Base-by-base conservation (phyloP, 2,888 invertebrate species). In the Pegoplata infirma region DNA sequence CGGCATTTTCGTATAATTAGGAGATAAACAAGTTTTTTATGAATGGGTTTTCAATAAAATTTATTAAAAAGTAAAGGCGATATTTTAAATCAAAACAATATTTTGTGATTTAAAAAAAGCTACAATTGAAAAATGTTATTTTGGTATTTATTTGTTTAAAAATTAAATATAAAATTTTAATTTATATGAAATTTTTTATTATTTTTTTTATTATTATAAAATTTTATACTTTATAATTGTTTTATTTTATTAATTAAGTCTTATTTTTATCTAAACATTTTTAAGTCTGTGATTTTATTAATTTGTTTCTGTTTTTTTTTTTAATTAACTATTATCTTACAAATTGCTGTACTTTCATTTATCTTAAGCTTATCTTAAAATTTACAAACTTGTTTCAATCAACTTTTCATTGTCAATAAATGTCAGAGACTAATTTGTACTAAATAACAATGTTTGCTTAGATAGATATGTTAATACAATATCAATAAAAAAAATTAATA, bases 381-480 rank as follows among this genome's bases (percentile, higher is more conserved):
- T 51, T 36, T 58, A 25, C 28, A 59, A 78, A 61, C 69, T 59
- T 49, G 69, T 66, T 73, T 59, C 19, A 64, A 61, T 69, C 64
- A 59, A 66, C 78, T 36, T 74, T 66, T 64, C 58, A 74, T 53
- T 74, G 78, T 78, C 78, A 78, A 74, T 69, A 59, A 55, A 64
- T 66, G 78, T 74, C 78, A 78, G 55, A 53, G 53, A 74, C 59
- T 78, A 74, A 78, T 78, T 78, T 78, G 78, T 78, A 47, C 46
- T 64, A 51, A n/a, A n/a, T 49, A 64, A 17, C 10, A 46, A 40
- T 25, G 7, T 55, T 76, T 61, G 36, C 49, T 55, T 8, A 63
- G 56, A 72, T 8, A 63, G 56, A 72, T 56, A 77, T 77, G 67
- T 61, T 64, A 67, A 77, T 77, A 61, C 66, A 58, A n/a, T n/a